Evolutionary conservation across 2,113 vertebrate species (phyloP).

Genomic region (human): GRCh38 chr3:99801501-99802000

Average conservation of each 20-base stretch:
- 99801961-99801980: not conserved
- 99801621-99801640: not conserved
- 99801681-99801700: not conserved
- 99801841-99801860: not conserved
- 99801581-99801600: not conserved
- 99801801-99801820: not conserved
- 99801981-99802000: not conserved
- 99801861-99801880: not conserved
- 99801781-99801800: not conserved
- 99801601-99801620: constrained; percentile 8
- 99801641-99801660: not conserved
- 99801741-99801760: not conserved
- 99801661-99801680: constrained; percentile 34
- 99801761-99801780: not conserved
- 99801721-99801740: not conserved
- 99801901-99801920: not conserved
- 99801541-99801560: not conserved
- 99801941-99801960: not conserved
- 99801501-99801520: not conserved
- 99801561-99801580: not conserved
- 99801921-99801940: not conserved
- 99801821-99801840: not conserved
- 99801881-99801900: not conserved
- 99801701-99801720: not conserved
- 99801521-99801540: not conserved